These are phyloP conservation scores for Mimumesa dahlbomi DNA, from an alignment of 2,888 invertebrate species.

Conservation along the genomic window DNA sequence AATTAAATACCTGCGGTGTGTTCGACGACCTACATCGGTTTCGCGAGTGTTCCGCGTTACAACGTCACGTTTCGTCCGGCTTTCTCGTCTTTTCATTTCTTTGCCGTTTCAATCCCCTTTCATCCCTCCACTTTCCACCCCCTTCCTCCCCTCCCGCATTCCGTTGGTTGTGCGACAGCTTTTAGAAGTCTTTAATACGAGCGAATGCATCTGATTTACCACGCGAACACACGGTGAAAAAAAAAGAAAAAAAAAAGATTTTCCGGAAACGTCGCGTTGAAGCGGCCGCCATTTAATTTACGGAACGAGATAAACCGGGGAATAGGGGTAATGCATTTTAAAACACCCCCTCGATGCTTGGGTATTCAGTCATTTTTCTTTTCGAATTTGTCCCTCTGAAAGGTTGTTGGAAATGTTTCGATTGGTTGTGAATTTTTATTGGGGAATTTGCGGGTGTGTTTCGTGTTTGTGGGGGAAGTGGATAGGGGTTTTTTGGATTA, in stretches of 20 bases:
- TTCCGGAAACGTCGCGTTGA: no score
- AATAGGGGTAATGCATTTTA: no score
- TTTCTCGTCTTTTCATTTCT: constrained; percentile 30
- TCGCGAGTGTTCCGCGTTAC: background rate
- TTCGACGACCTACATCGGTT: constrained; percentile 34
- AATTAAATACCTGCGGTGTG: constrained; percentile 15
- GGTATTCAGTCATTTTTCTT: no score
- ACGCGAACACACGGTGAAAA: background rate
- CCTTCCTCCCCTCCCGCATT: background rate
- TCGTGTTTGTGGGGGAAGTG: no score
- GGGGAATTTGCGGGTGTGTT: no score
- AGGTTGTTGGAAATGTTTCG: no score
- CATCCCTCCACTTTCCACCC: background rate
- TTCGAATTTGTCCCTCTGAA: no score
- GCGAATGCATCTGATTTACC: constrained; percentile 32
- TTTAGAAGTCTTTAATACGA: constrained; percentile 40
- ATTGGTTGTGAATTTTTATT: no score
- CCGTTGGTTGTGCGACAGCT: constrained; percentile 14
- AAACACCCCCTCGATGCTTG: no score
- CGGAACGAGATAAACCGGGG: no score
- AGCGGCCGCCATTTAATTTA: no score
- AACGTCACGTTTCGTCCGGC: constrained; percentile 16
- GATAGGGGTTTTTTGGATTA: no score
- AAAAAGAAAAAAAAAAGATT: background rate
- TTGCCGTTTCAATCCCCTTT: constrained; percentile 34